Percentiles rank a stretch among this genome's conserved stretches.
Conservation (phyloP, 23 tunicate species). For the Botrylloides violaceus region DNA sequence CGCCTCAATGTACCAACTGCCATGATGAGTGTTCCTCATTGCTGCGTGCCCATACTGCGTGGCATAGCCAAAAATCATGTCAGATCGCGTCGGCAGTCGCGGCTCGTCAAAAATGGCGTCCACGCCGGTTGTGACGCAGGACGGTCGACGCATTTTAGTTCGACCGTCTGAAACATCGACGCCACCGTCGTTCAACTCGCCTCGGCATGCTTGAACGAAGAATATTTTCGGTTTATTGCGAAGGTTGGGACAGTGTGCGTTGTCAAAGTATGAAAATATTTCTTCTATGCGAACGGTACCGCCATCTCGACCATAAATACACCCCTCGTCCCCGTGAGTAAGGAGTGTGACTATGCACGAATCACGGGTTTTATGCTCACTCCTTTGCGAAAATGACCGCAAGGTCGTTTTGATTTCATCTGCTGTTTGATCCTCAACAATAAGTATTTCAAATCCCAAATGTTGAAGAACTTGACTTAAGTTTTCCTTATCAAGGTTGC, state of each 20-base stretch:
- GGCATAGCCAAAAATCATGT: conserved; percentile 49
- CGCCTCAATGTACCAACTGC: conserved; percentile 57
- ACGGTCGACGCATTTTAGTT: background rate
- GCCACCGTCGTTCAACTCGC: conserved; percentile 10
- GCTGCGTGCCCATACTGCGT: conserved; percentile 37
- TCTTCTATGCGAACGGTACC: conserved; percentile 7
- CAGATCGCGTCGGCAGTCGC: conserved; percentile 50
- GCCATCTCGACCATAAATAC: conserved; percentile 57
- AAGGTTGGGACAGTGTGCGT: conserved; percentile 39
- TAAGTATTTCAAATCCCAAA: conserved; percentile 21
- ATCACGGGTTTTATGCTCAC: conserved; percentile 20
- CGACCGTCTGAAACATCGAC: conserved; percentile 5
- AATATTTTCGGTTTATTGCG: conserved; percentile 78
- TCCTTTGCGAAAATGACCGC: conserved; percentile 15
- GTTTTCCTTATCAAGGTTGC: conserved; percentile 34
- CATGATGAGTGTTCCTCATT: conserved; percentile 51
- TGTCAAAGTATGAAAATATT: conserved; percentile 48
- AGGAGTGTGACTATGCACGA: conserved; percentile 31
- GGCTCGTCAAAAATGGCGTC: conserved; percentile 3
- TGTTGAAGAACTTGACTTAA: conserved; percentile 23
- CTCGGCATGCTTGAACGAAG: conserved; percentile 49
- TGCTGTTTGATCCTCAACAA: conserved; percentile 32
- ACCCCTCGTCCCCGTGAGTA: conserved; percentile 33
- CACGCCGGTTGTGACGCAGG: background rate
- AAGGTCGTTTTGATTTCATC: conserved; percentile 9